Conservation (phyloP, 2,888 invertebrate genomes). For the Philereme vetulata region DNA sequence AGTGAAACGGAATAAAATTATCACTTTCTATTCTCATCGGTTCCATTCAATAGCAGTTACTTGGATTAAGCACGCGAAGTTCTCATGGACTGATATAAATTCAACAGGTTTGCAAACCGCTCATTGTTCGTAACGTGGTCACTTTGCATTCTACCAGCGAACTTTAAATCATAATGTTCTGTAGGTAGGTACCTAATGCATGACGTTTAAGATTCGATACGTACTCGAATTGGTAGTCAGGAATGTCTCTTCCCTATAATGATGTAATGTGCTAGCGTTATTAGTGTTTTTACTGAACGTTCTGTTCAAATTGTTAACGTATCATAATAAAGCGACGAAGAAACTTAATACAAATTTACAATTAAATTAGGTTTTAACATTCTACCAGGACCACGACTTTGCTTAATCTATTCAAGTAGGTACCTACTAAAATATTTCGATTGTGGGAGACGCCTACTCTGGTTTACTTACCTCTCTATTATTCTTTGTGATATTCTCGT, state of each 20-base stretch:
- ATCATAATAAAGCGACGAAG: too few relatives aligned
- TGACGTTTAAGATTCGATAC: not conserved
- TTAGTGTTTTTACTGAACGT: too few relatives aligned
- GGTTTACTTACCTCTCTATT: too few relatives aligned
- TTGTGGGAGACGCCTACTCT: too few relatives aligned
- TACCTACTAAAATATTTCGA: too few relatives aligned
- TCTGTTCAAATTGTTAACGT: too few relatives aligned
- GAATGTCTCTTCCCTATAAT: not conserved
- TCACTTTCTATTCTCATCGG: constrained; percentile 17
- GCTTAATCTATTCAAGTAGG: too few relatives aligned
- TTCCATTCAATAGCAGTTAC: constrained; percentile 1
- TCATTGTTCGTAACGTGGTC: constrained; percentile 17
- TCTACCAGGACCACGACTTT: too few relatives aligned
- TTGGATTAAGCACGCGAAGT: constrained; percentile 23
- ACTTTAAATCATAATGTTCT: constrained; percentile 10
- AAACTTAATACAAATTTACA: too few relatives aligned
- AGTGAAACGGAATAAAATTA: constrained; percentile 16
- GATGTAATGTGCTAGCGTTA: too few relatives aligned
- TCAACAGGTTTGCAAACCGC: constrained; percentile 9
- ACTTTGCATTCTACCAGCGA: constrained; percentile 24
- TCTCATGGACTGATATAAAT: constrained; percentile 11
- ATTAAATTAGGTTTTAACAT: too few relatives aligned
- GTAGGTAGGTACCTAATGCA: not conserved
- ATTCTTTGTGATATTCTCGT: not conserved
- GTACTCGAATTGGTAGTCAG: not conserved